Evolutionary conservation across 2,797 vertebrate species (phyloP), one percentile per base, ranked within the genome.

Genomic region (Selene dorsalis): DNA sequence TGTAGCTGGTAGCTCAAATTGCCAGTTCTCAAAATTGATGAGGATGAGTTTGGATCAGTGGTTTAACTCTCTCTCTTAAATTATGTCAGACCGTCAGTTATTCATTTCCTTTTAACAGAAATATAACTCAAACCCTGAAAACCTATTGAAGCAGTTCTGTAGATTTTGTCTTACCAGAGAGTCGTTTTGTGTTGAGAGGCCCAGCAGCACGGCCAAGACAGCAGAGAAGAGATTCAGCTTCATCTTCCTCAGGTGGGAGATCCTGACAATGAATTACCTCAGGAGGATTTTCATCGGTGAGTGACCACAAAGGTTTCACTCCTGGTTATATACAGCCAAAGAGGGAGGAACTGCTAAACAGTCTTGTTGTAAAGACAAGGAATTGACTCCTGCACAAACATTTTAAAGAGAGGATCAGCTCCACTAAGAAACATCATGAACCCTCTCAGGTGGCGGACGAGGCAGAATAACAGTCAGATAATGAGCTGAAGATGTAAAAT

Each of bases 321-420:
- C 20, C 35, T 41, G 61, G 30, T 77, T 87, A 69, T 84, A 72
- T 68, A 69, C 20, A 24, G 53, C 14, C 1, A n/a, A 39, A 43
- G 32, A 53, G 65, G 61, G 55, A 64, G 73, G 66, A 35, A 52
- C 56, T 17, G 5, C 47, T 13, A 79, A 71, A 82, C 32, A 80
- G 47, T 48, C 20, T 53, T 60, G 61, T 6, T 39, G 52, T 7
- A 28, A 53, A 70, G 45, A 7, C 4, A 41, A 75, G 18, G 39
- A 12, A 6, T 0, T 30, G 9, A 66, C 4, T 22, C 53, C 9
- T 55, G 13, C 60, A 55, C 58, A 77, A 83, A 74, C 0, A 0
- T 59, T 70, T 57, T 32, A 53, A 41, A 12, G 9, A 24, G 17
- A 41, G 17, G 35, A 61, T 48, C 17, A 82, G 8, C 70, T 55